A percentile compares a stretch with the other conserved stretches of the same genome.
phyloP scores from a whole-genome alignment of 2,888 invertebrate species.

The Glyphotaelius pellucidus region DNA sequence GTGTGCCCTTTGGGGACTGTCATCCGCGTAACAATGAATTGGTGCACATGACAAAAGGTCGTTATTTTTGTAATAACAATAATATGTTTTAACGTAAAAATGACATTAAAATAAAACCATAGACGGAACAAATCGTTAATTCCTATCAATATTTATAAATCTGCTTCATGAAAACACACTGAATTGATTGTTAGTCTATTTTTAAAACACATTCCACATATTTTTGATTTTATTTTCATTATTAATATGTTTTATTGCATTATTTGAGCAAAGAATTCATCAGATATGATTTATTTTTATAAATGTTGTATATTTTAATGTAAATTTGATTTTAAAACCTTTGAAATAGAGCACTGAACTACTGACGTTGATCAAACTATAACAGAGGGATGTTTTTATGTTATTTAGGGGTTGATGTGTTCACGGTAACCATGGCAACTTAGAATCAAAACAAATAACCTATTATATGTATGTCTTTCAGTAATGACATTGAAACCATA shows the following conservation, averaged over 20 bases:
- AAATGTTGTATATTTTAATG: neutral
- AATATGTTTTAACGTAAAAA: no score
- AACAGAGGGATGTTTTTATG: neutral
- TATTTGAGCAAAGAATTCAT: neutral
- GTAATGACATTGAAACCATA: neutral
- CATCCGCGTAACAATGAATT: no score
- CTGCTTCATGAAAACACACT: neutral
- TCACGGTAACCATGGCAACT: neutral
- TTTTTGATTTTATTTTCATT: neutral
- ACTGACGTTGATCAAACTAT: neutral
- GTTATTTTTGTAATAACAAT: neutral
- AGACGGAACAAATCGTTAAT: neutral
- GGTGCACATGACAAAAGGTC: no score
- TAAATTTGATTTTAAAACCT: neutral
- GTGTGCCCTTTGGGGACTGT: no score
- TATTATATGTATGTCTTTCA: neutral
- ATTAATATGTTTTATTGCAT: neutral
- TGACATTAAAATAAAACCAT: neutral
- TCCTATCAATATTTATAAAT: neutral
- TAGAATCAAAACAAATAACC: conserved; percentile 24
- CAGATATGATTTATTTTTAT: neutral
- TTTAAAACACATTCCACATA: neutral
- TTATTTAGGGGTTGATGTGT: conserved; percentile 21
- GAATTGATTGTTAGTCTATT: neutral
- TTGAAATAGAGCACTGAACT: neutral